These are phyloP conservation scores for Drosophila dives DNA, from an alignment of 2,888 invertebrate genomes.

Conservation along the genomic window DNA sequence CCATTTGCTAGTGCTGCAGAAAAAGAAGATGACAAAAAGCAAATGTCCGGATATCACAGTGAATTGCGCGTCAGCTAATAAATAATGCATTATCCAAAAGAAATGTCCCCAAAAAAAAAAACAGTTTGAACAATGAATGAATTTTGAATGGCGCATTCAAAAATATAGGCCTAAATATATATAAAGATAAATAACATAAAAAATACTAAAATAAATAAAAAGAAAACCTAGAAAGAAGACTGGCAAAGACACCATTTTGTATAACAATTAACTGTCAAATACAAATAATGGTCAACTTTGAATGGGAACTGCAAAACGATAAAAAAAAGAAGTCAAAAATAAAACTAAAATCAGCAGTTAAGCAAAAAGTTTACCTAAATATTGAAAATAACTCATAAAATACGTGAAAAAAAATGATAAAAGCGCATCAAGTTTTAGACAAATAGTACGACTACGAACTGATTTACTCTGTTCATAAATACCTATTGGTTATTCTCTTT, in stretches of 20 bases:
- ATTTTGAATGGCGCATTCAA: slow-evolving; percentile 20
- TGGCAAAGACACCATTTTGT: not conserved
- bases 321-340: not conserved
- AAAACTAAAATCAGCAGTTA: too few species aligned
- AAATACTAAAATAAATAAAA: not conserved
- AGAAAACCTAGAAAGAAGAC: not conserved
- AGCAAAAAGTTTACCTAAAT: not conserved
- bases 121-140: slow-evolving; percentile 47
- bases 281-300: slow-evolving; percentile 3
- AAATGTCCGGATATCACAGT: slow-evolving; percentile 50
- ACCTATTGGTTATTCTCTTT: not conserved
- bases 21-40: slow-evolving; percentile 23
- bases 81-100: slow-evolving; percentile 56
- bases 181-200: not conserved
- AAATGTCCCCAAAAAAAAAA: not conserved
- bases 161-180: not conserved
- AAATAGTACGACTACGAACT: not conserved
- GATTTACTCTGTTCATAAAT: slow-evolving; percentile 1
- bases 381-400: not conserved
- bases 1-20: slow-evolving; percentile 7
- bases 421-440: not conserved
- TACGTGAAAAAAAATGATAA: not conserved
- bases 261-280: slow-evolving; percentile 18
- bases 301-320: not conserved
- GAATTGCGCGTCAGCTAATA: slow-evolving; percentile 49